Evolutionary conservation across 2,113 vertebrate genomes (phyloP), one percentile per base, ranked within the genome.

Genomic region (Chrysochloris asiatica): DNA sequence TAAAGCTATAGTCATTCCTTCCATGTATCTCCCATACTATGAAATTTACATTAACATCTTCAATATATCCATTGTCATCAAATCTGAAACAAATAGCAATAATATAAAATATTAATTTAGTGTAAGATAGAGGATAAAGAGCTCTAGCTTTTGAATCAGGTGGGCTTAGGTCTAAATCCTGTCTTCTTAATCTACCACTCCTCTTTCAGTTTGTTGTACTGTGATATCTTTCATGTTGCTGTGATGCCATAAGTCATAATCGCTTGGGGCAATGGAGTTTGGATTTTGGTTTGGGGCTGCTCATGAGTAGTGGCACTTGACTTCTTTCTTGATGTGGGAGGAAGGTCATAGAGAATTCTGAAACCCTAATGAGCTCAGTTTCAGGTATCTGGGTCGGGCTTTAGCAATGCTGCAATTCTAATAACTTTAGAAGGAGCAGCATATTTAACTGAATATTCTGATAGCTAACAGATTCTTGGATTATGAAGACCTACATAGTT

Each of bases 11-110:
- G 72, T 97, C 96, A 1, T 41, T 54, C 73, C 97, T 95, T 87
- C 95, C 96, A 19, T 97, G 88, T 24, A 95, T 91, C 61, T 98
- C 96, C 96, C 96, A 96, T n/a, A 97, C 36, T 17, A 97, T 76
- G 89, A 97, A 97, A 83, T 97, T 96, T 30, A 71, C 92, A 8
- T 84, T 52, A 9, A 96, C 83, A 1, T 93, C 92, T 90, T 76
- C 33, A 45, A 94, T 0, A 24, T 38, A 94, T 4, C n/a, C 83
- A 0, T 78, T 0, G 0, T 77, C 48, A 30, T 95, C 12, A 48
- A 95, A 94, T 52, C 97, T 97, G 91, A 54, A 87, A 52, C 86
- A 80, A 79, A 87, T 0, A 83, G 72, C 4, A 73, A 78, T 54
- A 50, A 84, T 10, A 81, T 73, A 79, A 38, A 78, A 43, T 41